Evolutionary conservation across 2,888 invertebrate genomes (phyloP).

Genomic region (Meliscaeva auricollis): DNA sequence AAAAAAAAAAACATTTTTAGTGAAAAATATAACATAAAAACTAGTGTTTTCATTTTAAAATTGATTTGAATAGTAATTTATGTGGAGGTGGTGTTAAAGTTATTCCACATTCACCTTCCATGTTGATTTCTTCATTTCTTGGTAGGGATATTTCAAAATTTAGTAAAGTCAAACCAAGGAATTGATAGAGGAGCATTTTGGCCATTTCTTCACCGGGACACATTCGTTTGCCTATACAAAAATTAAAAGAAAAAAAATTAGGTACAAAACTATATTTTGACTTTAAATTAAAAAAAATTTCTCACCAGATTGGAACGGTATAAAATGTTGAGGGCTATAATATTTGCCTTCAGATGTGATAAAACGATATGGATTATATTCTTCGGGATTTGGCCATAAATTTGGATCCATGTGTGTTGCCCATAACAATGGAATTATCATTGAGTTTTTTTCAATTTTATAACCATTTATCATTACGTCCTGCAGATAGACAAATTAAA

Average conservation of each 20-base stretch:
- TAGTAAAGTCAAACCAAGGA: constrained; percentile 87
- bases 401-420: constrained; percentile 90
- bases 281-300: too few relatives aligned
- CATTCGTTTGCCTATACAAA: constrained; percentile 89
- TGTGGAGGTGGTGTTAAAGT: constrained; percentile 89
- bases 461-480: constrained; percentile 87
- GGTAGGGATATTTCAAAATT: constrained; percentile 85
- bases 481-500: constrained; percentile 82
- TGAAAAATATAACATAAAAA: too few relatives aligned
- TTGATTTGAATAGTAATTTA: constrained; percentile 80
- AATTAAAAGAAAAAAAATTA: background rate
- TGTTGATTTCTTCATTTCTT: constrained; percentile 84
- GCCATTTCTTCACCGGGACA: constrained; percentile 94
- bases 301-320: constrained; percentile 93
- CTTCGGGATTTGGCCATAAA: constrained; percentile 88
- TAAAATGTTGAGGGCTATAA: constrained; percentile 88
- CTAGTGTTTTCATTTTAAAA: constrained; percentile 33
- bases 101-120: constrained; percentile 90
- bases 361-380: constrained; percentile 89
- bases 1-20: constrained; percentile 68
- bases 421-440: constrained; percentile 93
- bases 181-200: constrained; percentile 88
- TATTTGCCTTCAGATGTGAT: constrained; percentile 87
- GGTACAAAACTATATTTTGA: background rate
- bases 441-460: constrained; percentile 87